Evolutionary conservation across 92 coral and sea anemone species (phyloP).

Genomic region (Epizoanthus ramosus): DNA sequence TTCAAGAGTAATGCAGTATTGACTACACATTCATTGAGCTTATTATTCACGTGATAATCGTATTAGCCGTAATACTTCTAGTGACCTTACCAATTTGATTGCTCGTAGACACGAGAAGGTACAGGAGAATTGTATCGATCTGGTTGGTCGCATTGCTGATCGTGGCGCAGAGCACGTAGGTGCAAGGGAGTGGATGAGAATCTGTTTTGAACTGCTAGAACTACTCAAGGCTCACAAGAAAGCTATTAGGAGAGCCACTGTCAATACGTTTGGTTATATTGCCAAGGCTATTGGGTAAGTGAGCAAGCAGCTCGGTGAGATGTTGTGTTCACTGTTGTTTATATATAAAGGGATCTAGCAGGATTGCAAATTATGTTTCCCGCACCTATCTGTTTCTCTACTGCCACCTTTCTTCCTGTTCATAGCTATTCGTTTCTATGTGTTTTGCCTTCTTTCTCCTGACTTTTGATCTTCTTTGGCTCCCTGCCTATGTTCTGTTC

Average conservation of each 20-base stretch:
- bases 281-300: constrained; percentile 99
- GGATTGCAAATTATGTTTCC: too few relatives aligned
- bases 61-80: too few relatives aligned
- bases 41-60: too few relatives aligned
- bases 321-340: background rate
- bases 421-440: too few relatives aligned
- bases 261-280: constrained; percentile 98
- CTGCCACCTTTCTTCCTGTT: too few relatives aligned
- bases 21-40: too few relatives aligned
- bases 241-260: constrained; percentile 98
- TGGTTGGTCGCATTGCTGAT: constrained; percentile 99
- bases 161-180: constrained; percentile 99
- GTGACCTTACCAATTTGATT: background rate
- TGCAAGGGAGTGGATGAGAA: constrained; percentile 99
- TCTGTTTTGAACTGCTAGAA: constrained; percentile 95
- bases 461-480: too few relatives aligned
- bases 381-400: too few relatives aligned
- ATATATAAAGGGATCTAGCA: too few relatives aligned
- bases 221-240: constrained; percentile 98
- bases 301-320: background rate
- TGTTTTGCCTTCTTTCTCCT: too few relatives aligned
- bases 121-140: constrained; percentile 96
- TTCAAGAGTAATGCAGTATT: too few relatives aligned
- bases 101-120: constrained; percentile 87
- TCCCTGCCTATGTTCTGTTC: too few relatives aligned